phyloP scores from a whole-genome alignment of 1,140 invertebrate genomes.

The Drosophila kurseongensis region DNA sequence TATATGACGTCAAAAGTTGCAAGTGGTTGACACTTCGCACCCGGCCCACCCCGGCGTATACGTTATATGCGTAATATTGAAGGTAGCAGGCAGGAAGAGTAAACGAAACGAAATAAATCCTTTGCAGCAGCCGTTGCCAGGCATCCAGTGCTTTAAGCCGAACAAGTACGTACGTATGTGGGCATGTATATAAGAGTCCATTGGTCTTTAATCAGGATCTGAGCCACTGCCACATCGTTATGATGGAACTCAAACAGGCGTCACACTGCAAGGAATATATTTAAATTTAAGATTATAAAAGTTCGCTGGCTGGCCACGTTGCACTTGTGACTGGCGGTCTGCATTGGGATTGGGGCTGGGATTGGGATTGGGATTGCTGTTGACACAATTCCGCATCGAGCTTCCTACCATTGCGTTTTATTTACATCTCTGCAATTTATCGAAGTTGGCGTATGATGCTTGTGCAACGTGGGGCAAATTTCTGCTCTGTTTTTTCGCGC shows the following conservation, averaged over 20 bases:
- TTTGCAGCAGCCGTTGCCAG: constrained; percentile 32
- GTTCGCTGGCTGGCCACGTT: constrained; percentile 13
- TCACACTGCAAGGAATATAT: constrained; percentile 27
- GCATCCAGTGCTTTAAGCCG: constrained; percentile 24
- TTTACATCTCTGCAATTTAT: constrained; percentile 67
- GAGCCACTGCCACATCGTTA: constrained; percentile 62
- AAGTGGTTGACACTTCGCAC: constrained; percentile 45
- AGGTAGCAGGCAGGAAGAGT: constrained; percentile 6
- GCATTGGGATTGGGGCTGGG: constrained; percentile 1
- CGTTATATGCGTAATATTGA: constrained; percentile 41
- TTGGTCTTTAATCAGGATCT: constrained; percentile 46
- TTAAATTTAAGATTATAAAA: constrained; percentile 45
- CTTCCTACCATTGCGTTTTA: constrained; percentile 62
- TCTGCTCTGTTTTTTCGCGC: constrained; percentile 16
- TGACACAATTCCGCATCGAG: constrained; percentile 67
- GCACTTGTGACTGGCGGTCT: constrained; percentile 13
- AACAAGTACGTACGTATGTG: constrained; percentile 1
- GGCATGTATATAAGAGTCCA: background rate
- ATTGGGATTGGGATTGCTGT: constrained; percentile 42
- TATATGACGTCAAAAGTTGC: constrained; percentile 48
- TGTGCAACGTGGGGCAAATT: constrained; percentile 23
- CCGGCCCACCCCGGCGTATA: constrained; percentile 23
- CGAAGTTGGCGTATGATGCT: constrained; percentile 56
- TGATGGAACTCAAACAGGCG: constrained; percentile 22
- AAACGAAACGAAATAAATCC: constrained; percentile 25